These are phyloP conservation scores for Chaetorhynchus papuensis DNA, from an alignment of 2,113 vertebrate genomes.

Conservation along the genomic window DNA sequence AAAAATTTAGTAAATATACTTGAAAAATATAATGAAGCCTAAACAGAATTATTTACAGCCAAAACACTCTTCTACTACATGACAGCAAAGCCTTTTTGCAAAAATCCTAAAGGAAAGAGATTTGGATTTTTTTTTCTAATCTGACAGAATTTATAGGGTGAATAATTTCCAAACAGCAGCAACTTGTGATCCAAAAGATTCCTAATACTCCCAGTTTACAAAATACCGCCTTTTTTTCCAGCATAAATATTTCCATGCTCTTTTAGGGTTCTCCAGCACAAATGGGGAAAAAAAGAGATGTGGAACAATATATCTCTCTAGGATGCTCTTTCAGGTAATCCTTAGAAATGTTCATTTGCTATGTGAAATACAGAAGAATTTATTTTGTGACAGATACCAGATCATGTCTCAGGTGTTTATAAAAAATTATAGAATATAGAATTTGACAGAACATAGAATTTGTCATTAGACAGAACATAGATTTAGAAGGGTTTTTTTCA, in stretches of 20 bases:
- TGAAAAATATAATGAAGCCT: neutral
- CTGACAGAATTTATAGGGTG: neutral
- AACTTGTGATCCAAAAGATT: neutral
- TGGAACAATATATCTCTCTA: neutral
- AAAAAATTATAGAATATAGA: neutral
- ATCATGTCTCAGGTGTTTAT: neutral
- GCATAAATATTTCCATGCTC: neutral
- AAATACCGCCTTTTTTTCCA: neutral
- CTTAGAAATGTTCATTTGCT: neutral
- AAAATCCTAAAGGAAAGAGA: neutral
- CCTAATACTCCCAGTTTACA: neutral
- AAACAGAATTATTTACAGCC: neutral
- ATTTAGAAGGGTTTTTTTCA: neutral
- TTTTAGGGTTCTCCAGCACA: neutral
- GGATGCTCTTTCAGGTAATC: neutral
- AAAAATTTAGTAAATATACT: neutral
- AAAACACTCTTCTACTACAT: neutral
- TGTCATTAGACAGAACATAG: too few relatives aligned
- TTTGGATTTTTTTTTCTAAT: neutral
- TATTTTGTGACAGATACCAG: neutral
- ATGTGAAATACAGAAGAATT: neutral
- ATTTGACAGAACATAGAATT: neutral
- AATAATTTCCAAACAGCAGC: accelerated
- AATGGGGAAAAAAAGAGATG: neutral
- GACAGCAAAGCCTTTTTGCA: neutral